Percentiles rank a stretch among this genome's conserved stretches.
These are phyloP conservation scores for Delia radicum DNA, from an alignment of 1,140 invertebrate species.

Conservation along the genomic window DNA sequence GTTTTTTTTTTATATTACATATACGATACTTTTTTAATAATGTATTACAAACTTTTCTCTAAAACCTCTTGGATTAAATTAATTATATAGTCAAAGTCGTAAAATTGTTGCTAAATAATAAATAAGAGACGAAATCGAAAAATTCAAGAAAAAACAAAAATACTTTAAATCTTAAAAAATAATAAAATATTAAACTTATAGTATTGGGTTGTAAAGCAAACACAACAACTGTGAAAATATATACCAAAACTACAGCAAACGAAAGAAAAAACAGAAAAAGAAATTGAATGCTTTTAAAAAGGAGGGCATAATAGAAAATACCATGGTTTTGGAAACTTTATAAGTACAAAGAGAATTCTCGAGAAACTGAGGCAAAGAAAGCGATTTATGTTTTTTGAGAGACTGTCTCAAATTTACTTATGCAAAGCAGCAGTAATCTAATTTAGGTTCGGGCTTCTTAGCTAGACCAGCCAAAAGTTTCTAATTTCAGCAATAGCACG, in stretches of 20 bases:
- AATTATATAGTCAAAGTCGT: slow-evolving; percentile 1
- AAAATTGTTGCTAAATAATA: neutral
- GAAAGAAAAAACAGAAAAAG: neutral
- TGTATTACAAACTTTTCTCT: slow-evolving; percentile 1
- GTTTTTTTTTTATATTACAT: slow-evolving; percentile 2
- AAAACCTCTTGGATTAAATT: neutral
- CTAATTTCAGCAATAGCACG: slow-evolving; percentile 92
- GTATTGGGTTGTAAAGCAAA: neutral
- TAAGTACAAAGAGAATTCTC: slow-evolving; percentile 17
- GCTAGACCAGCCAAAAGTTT: slow-evolving; percentile 83
- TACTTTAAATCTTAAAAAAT: neutral
- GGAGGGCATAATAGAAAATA: no score
- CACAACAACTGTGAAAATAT: slow-evolving; percentile 7
- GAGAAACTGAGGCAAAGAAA: neutral
- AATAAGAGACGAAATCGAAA: neutral
- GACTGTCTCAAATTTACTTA: slow-evolving; percentile 40
- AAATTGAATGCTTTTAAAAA: neutral
- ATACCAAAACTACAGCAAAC: neutral
- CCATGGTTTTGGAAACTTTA: slow-evolving; percentile 7
- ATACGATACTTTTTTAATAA: neutral
- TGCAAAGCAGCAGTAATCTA: slow-evolving; percentile 65
- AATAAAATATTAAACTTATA: slow-evolving; percentile 10
- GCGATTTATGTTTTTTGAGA: no score
- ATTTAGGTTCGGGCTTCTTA: slow-evolving; percentile 73
- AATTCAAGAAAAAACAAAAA: neutral